Conservation (phyloP, 2,888 invertebrate species). For the Scaeva pyrastri region DNA sequence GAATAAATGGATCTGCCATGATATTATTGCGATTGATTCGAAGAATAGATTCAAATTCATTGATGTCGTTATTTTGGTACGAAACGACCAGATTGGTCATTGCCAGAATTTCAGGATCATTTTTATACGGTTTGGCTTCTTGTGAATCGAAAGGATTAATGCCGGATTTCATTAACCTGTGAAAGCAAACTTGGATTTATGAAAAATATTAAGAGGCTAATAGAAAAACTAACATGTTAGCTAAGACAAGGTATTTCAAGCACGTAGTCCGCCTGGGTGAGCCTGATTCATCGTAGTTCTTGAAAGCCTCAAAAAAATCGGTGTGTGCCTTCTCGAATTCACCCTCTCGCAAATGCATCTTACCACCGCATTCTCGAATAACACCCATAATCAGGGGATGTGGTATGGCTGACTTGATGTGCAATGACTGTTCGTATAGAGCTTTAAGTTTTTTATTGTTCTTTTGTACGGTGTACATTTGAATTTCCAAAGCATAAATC, state of each 20-base stretch:
- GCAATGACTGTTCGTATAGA: conserved; percentile 98
- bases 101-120: conserved; percentile 99
- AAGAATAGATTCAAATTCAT: conserved; percentile 98
- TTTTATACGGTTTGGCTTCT: conserved; percentile 99
- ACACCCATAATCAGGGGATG: conserved; percentile 99
- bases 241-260: conserved; percentile 98
- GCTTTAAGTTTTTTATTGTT: conserved; percentile 99
- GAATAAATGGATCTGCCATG: conserved; percentile 99
- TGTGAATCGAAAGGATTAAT: conserved; percentile 99
- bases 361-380: conserved; percentile 99
- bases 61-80: conserved; percentile 99
- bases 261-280: conserved; percentile 98
- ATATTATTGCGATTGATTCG: conserved; percentile 97
- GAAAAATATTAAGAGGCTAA: neutral
- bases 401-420: conserved; percentile 99
- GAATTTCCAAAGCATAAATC: conserved; percentile 99
- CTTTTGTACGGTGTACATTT: conserved; percentile 99
- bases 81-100: conserved; percentile 99
- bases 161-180: conserved; percentile 98
- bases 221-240: conserved; percentile 93
- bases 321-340: conserved; percentile 99
- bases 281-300: conserved; percentile 99
- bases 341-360: conserved; percentile 99
- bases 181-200: neutral
- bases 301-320: conserved; percentile 99